Evolutionary conservation across 2,113 vertebrate genomes (phyloP), one percentile per base, ranked within the genome.

Genomic region (Cyanoderma ruficeps): DNA sequence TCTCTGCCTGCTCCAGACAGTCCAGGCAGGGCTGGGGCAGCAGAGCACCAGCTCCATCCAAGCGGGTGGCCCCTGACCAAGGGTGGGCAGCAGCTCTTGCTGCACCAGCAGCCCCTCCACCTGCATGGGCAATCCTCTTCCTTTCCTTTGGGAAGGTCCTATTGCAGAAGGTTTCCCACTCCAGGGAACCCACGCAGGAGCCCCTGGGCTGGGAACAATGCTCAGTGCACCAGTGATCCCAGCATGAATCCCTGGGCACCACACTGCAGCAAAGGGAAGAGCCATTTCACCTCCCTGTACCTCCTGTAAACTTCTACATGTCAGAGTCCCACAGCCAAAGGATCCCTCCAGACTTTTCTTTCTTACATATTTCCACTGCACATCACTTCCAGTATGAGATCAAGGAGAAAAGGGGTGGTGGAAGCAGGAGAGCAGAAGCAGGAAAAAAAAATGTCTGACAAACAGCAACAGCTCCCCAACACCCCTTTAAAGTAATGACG

Each of bases 401-500:
- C 71, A 83, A 59, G 46, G 89, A 90, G 92, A 93, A 90, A 91
- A 94, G 44, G 75, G 59, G 57, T 79, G 69, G 92, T 70, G 46
- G 81, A 96, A 96, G 96, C 56, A 95, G 97, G n/a, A 93, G 93
- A 94, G 96, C 79, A 81, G 82, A 71, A 95, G 95, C 37, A 50
- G 65, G 75, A 28, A 44, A 44, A 79, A 79, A 78, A 84, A 88
- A 97, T 89, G 95, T 9, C 68, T 96, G 95, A 97, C 96, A 95
- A 97, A 96, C 95, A 97, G 96, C 92, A 91, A 94, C 93, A 90
- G 94, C 97, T 97, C 96, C 93, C 85, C 83, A 69, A 96, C 83
- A 96, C 91, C 89, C 96, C 94, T 97, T 98, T 98, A 97, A 99
- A 99, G 99, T 99, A 98, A 98, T 98, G 98, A 99, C 98, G 98